These are phyloP conservation scores for Plumapathes pennacea DNA, from an alignment of 92 coral and sea anemone species.

Conservation along the genomic window DNA sequence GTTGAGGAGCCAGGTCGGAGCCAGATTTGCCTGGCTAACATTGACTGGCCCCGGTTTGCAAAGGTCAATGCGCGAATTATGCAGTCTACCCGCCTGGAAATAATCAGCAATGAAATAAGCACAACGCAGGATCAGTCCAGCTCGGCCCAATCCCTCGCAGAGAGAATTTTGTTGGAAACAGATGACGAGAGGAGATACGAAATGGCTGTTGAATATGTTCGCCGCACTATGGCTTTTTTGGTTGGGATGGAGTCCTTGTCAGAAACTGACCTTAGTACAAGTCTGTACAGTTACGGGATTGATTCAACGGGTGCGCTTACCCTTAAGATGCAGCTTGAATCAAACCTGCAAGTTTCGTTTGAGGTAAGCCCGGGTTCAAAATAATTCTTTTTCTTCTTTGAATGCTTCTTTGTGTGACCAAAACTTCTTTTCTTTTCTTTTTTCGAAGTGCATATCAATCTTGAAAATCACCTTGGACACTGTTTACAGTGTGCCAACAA, in stretches of 20 bases:
- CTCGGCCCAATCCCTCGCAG: slow-evolving; percentile 1
- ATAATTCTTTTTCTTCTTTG: background rate
- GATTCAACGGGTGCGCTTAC: slow-evolving; percentile 64
- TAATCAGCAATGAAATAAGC: slow-evolving; percentile 6
- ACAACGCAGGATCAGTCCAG: background rate
- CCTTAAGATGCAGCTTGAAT: slow-evolving; percentile 42
- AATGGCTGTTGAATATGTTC: slow-evolving; percentile 36
- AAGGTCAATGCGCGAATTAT: slow-evolving; percentile 10
- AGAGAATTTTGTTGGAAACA: slow-evolving; percentile 33
- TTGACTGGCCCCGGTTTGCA: slow-evolving; percentile 40
- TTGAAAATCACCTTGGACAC: no score
- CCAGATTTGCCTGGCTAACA: slow-evolving; percentile 31
- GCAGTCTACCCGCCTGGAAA: slow-evolving; percentile 12
- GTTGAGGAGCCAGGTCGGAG: slow-evolving; percentile 21
- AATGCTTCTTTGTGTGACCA: background rate
- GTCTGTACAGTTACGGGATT: slow-evolving; percentile 46
- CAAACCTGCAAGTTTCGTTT: slow-evolving; percentile 45
- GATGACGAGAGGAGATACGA: slow-evolving; percentile 11
- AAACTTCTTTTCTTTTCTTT: no score
- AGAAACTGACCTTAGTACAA: slow-evolving; percentile 52
- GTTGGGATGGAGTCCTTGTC: slow-evolving; percentile 29
- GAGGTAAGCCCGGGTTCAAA: slow-evolving; percentile 37
- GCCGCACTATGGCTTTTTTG: slow-evolving; percentile 26
- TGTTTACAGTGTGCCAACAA: no score
- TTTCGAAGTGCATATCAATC: no score